Evolutionary conservation across 2,797 vertebrate genomes (phyloP).

Genomic region (Neomorphus geoffroyi): DNA sequence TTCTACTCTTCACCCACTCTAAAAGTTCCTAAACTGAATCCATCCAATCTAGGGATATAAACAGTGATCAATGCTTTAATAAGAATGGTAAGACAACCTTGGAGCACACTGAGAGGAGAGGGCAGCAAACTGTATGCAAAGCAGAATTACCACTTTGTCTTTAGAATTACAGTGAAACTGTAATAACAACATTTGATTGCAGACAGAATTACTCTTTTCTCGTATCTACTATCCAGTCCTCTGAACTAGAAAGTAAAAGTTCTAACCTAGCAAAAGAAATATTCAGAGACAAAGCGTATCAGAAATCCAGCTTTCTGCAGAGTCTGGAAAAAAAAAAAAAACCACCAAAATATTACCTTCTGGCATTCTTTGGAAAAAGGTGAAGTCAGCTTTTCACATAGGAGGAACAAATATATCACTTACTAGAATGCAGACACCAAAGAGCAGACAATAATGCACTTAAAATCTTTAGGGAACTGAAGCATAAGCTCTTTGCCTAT

Average conservation of each 20-base stretch:
- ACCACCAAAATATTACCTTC: not conserved
- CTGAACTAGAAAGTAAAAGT: not conserved
- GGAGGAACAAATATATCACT: not conserved
- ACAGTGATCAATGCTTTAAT: not conserved
- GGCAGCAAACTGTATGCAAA: not conserved
- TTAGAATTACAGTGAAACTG: not conserved
- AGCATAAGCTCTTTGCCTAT: not conserved
- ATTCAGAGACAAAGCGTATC: not conserved
- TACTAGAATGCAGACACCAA: not conserved
- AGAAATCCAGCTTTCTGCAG: not conserved
- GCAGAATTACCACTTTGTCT: not conserved
- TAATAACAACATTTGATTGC: not conserved
- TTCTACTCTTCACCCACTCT: not conserved
- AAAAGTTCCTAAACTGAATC: not conserved
- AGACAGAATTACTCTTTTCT: not conserved
- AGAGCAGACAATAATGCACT: not conserved
- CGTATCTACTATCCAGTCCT: not conserved
- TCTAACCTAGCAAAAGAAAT: not conserved
- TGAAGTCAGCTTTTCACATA: not conserved
- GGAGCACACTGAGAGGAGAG: not conserved
- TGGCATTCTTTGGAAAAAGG: not conserved
- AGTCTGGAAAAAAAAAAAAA: not conserved
- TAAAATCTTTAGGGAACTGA: not conserved
- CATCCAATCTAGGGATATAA: not conserved
- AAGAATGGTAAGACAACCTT: not conserved